Base-by-base conservation (phyloP, 2,797 vertebrate genomes). In the Enteromius paludinosus region DNA sequence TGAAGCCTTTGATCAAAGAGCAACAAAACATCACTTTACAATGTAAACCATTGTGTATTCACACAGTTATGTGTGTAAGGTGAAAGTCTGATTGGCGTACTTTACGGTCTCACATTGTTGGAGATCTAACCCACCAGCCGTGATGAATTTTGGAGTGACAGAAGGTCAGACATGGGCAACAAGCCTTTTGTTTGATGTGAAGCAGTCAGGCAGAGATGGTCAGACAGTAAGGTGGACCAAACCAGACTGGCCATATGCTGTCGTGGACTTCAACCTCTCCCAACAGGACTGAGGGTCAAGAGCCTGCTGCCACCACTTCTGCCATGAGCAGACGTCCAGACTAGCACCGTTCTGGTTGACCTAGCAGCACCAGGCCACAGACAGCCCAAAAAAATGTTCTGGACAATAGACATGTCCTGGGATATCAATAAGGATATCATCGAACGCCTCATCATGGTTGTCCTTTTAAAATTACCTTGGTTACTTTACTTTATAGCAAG, bases 181-280 rank as follows among this genome's bases (percentile, higher is more conserved):
- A 61, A 86, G 82, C 45, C 70, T 78, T 75, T 78, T 89, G 87
- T 91, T 91, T 89, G 88, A 88, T 87, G 91, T 84, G 86, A 90
- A 88, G 89, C 89, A 93, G 86, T 88, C 88, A 90, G 92, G 89
- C 92, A 82, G 89, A 87, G 86, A 92, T 86, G 91, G 90, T 89
- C 89, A 92, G 93, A 92, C 93, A 89, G 91, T 43, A 87, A 92
- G 91, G 91, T 92, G 89, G 89, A 91, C 91, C 83, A 87, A 89
- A 89, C 72, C 92, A 93, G 93, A 94, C 87, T 56, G 84, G 90
- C 85, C 93, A 95, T 94, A 95, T 94, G 95, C 85, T 92, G 87
- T 86, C 71, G 79, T 78, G 87, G 88, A 86, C 79, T 78, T 76
- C 70, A 89, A 68, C 52, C 77, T 86, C 79, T 89, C 86, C 83